These are phyloP conservation scores for Agelas oroides DNA, from an alignment of 37 sponge, comb jelly and placozoan species.

Conservation along the genomic window DNA sequence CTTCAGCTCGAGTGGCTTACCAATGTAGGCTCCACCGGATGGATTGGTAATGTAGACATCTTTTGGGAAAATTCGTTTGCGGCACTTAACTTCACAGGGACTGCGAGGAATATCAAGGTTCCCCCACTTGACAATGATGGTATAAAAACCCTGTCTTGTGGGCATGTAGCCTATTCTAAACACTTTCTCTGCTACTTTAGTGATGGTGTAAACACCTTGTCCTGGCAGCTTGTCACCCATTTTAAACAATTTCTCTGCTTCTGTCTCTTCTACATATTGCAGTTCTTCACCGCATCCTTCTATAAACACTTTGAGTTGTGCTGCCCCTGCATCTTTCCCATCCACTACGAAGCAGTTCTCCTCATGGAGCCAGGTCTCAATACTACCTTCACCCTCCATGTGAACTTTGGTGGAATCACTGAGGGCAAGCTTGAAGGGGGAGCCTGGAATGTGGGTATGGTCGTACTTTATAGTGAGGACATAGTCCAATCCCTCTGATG, in stretches of 20 bases:
- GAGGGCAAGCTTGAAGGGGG: slow-evolving; percentile 81
- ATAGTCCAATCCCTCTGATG: slow-evolving; percentile 58
- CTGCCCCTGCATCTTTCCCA: slow-evolving; percentile 58
- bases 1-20: slow-evolving; percentile 30
- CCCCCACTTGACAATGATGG: slow-evolving; percentile 70
- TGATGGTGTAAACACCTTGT: slow-evolving; percentile 50
- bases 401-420: slow-evolving; percentile 40
- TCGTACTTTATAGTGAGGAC: slow-evolving; percentile 68
- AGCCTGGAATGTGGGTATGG: slow-evolving; percentile 76
- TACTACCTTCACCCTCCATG: slow-evolving; percentile 79
- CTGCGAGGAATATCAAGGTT: slow-evolving; percentile 66
- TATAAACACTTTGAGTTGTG: slow-evolving; percentile 59
- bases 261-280: slow-evolving; percentile 10
- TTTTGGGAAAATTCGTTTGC: slow-evolving; percentile 19
- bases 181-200: slow-evolving; percentile 27
- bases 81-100: slow-evolving; percentile 68
- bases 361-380: slow-evolving; percentile 31
- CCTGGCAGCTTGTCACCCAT: slow-evolving; percentile 58
- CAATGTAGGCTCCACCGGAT: slow-evolving; percentile 19
- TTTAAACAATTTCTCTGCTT: slow-evolving; percentile 44
- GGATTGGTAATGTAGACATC: slow-evolving; percentile 25
- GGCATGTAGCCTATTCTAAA: slow-evolving; percentile 70
- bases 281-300: slow-evolving; percentile 36
- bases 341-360: slow-evolving; percentile 47
- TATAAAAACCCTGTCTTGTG: slow-evolving; percentile 45